Percentiles rank a stretch among this genome's conserved stretches.
These are phyloP conservation scores for Philhelius pedissequus DNA, from an alignment of 2,888 invertebrate genomes.

Conservation along the genomic window DNA sequence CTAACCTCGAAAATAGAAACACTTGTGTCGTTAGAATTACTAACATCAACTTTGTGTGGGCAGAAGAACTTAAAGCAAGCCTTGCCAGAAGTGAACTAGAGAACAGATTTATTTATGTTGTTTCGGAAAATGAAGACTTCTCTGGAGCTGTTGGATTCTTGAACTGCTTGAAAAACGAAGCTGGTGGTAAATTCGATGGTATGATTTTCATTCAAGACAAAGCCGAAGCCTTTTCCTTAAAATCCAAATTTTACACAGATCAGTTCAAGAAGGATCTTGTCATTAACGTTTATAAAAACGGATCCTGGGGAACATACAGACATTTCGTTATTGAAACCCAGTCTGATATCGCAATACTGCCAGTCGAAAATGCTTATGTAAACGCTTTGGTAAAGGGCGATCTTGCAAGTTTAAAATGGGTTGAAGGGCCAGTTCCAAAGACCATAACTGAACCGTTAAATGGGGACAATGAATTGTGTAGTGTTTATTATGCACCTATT, in stretches of 20 bases:
- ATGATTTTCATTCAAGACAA: constrained; percentile 85
- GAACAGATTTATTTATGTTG: constrained; percentile 83
- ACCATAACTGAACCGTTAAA: constrained; percentile 74
- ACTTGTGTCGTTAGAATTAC: constrained; percentile 83
- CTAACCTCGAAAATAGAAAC: constrained; percentile 72
- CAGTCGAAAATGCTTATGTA: constrained; percentile 95
- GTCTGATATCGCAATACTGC: constrained; percentile 78
- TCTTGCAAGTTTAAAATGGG: constrained; percentile 94
- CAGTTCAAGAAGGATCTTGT: constrained; percentile 88
- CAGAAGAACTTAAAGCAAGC: constrained; percentile 88
- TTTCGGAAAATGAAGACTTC: constrained; percentile 84
- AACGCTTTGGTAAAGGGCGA: constrained; percentile 96
- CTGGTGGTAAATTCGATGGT: constrained; percentile 89
- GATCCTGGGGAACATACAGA: constrained; percentile 92
- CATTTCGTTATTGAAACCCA: constrained; percentile 85
- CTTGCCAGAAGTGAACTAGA: constrained; percentile 84
- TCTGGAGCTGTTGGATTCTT: constrained; percentile 93
- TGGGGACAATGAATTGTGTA: constrained; percentile 84
- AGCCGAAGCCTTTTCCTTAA: constrained; percentile 82
- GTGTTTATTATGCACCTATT: constrained; percentile 94
- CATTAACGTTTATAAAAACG: constrained; percentile 90
- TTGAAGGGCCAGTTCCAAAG: constrained; percentile 89
- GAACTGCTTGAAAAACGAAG: constrained; percentile 93
- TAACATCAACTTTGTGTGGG: constrained; percentile 88
- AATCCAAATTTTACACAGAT: constrained; percentile 81